A percentile compares a stretch with the other conserved stretches of the same genome.
phyloP scores from a whole-genome alignment of 2,888 invertebrate species.

The Ochlodes sylvanus region DNA sequence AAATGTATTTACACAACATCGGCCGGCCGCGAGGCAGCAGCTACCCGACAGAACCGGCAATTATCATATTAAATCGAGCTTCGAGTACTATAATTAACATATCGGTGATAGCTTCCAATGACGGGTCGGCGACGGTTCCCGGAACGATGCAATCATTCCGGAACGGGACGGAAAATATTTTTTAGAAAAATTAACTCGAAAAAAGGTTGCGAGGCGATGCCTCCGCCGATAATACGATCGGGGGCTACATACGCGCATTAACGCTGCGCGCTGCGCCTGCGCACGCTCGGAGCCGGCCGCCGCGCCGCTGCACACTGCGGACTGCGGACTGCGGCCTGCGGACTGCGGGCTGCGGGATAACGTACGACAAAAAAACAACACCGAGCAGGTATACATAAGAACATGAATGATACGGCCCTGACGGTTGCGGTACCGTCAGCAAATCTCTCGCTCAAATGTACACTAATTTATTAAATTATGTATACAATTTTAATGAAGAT shows the following conservation, averaged over 20 bases:
- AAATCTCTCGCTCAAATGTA: slow-evolving; percentile 37
- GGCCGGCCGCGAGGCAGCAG: background rate
- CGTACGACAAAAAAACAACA: slow-evolving; percentile 46
- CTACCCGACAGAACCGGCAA: background rate
- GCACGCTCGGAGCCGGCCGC: background rate
- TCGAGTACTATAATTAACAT: slow-evolving; percentile 31
- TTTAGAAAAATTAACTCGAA: slow-evolving; percentile 39
- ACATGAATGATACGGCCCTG: slow-evolving; percentile 56
- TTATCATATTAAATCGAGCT: slow-evolving; percentile 22
- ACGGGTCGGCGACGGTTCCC: slow-evolving; percentile 10
- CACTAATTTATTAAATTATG: too few species aligned
- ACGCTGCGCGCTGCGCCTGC: slow-evolving; percentile 36
- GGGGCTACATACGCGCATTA: slow-evolving; percentile 48
- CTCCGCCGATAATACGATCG: slow-evolving; percentile 44
- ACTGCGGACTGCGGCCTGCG: background rate
- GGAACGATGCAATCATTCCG: slow-evolving; percentile 19
- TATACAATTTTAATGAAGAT: too few species aligned
- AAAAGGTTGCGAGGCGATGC: slow-evolving; percentile 40
- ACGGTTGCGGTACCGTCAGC: slow-evolving; percentile 46
- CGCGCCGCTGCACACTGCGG: background rate
- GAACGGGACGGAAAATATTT: slow-evolving; percentile 26
- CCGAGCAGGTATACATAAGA: slow-evolving; percentile 49
- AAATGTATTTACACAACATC: too few species aligned
- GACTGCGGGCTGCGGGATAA: slow-evolving; percentile 5
- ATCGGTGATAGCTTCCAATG: slow-evolving; percentile 31